Evolutionary conservation across 2,888 invertebrate genomes (phyloP).

Genomic region (Seira musarum): DNA sequence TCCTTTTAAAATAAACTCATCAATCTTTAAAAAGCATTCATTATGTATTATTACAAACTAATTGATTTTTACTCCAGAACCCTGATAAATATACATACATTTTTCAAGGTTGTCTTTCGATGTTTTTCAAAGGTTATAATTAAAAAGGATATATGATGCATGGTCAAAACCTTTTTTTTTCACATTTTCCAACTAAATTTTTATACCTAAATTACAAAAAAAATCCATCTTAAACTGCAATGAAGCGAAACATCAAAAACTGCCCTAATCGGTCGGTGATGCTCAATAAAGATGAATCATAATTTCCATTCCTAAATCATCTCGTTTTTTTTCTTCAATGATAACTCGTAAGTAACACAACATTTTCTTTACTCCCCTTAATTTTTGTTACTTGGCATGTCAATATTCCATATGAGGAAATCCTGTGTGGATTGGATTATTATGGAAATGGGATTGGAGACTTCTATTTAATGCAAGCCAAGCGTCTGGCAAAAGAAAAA

Average conservation of each 20-base stretch:
- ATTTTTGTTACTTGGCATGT: neutral
- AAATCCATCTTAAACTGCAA: neutral
- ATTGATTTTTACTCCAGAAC: slow-evolving; percentile 17
- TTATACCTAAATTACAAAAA: neutral
- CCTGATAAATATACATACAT: no score
- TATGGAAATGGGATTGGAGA: slow-evolving; percentile 7
- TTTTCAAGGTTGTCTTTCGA: slow-evolving; percentile 1
- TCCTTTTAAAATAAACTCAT: neutral
- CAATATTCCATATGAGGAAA: slow-evolving; percentile 11
- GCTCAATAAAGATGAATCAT: neutral
- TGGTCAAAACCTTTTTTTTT: neutral
- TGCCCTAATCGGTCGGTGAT: neutral
- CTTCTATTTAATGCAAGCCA: neutral
- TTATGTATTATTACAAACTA: slow-evolving; percentile 9
- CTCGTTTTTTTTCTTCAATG: neutral
- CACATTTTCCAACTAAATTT: neutral
- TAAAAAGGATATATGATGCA: slow-evolving; percentile 14
- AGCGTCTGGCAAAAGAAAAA: no score
- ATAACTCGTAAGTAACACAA: neutral
- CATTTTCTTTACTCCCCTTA: neutral
- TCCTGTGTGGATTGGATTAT: neutral
- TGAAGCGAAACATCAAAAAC: neutral
- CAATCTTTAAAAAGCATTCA: neutral
- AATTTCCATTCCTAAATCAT: slow-evolving; percentile 10
- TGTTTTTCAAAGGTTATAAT: neutral